Base-by-base conservation (phyloP, 2,113 vertebrate species). In the Phaetusa simplex region DNA sequence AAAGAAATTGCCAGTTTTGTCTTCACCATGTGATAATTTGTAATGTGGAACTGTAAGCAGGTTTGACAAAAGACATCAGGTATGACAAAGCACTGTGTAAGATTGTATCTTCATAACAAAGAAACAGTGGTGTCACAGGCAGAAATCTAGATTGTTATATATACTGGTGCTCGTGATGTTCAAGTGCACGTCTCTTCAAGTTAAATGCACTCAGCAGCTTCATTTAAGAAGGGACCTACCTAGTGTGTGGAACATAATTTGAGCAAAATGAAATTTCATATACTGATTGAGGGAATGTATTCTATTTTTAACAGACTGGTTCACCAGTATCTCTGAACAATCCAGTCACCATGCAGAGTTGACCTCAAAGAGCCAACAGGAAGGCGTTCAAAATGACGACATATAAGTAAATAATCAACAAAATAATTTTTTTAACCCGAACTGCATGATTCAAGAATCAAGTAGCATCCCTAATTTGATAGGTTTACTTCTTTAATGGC, bases 301-400 rank as follows among this genome's bases (percentile, higher is more conserved):
- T 59, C 11, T 42, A 55, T 30, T 45, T 65, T 11, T 23, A 58
- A 29, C 61, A 65, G 66, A 34, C 38, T 22, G 56, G 17, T 61
- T 88, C 38, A 12, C 61, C 29, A 6, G 13, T 18, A 55, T 24
- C 19, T 49, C 59, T 50, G 36, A 80, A 52, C n/a, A 71, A 16
- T 3, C 13, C 66, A 47, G 52, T 12, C 56, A 52, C 12, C 1
- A 1, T 0, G 4, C 20, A 59, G 45, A 53, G n/a, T 2, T 69
- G 62, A 49, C 15, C 18, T 45, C 50, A 36, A 10, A 36, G 10
- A 73, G 43, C 7, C n/a, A 13, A 36, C 12, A n/a, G 26, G 38
- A 79, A 62, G 5, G 16, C 0, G 1, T 32, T 59, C 18, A 56
- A 79, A 91, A 49, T 49, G 21, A 49, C 11, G 5, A 4, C 5